Base-by-base conservation (phyloP, 2,888 invertebrate genomes). In the Acrobasis suavella region DNA sequence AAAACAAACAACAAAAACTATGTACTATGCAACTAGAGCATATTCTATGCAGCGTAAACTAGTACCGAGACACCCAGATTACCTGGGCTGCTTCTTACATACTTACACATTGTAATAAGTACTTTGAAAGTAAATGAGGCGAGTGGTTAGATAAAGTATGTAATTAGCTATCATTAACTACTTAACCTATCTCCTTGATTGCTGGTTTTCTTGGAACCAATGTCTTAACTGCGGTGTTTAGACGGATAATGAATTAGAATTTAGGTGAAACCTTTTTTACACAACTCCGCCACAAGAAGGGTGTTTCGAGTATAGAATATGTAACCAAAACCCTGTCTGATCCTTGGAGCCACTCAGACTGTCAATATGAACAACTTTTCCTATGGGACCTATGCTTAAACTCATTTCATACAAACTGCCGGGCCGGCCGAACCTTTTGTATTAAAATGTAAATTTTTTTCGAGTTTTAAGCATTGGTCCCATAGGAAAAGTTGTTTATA, bases 131-230 rank as follows among this genome's bases (percentile, higher is more conserved):
- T 51, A 60, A 50, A 51, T 60, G 50, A 50, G 50, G 37, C 38
- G 7, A 37, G 59, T 60, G 9, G 38, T 15, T 38, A 49, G 16
- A 50, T 38, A 16, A 32, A 60, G 38, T 60, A 60, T 50, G 16
- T 60, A 60, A 60, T 60, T 15, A 50, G 14, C 50, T 50, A 50
- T 60, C 50, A 60, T 60, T 60, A 60, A 60, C 37, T 51, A 50
- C 39, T 50, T 60, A 59, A 38, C 50, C 59, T 16, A 51, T 38
- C 50, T 50, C 12, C 50, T 60, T 60, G 51, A 60, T 60, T 51
- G 38, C 39, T 16, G 55, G 55, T 12, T 16, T 55, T 55, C 55
- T 39, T 16, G 39, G 55, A 55, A 39, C 54, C 15, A 16, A 55
- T 55, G 15, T 37, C 54, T 37, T 37, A 54, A 54, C 37, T 15